Evolutionary conservation across 2,888 invertebrate species (phyloP), one percentile per base, ranked within the genome.

Genomic region (Macropis europaea): DNA sequence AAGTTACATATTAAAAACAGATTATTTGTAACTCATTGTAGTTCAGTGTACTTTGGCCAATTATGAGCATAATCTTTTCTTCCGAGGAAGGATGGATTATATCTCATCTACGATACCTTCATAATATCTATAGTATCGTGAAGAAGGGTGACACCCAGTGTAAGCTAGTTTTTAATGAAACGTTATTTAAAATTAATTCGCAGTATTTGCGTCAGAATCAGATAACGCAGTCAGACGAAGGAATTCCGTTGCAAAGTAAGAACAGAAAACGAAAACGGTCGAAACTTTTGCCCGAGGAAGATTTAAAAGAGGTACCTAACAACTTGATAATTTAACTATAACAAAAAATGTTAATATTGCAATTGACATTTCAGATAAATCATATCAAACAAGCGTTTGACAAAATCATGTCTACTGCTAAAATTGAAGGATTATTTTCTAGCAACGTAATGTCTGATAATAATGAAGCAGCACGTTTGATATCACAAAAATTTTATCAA

Each of bases 51-150:
- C 6, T 34, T 15, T n/a, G 11, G 26, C 28, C 2, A 74, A 59
- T 45, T 68, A 92, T 92, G 92, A 91, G 91, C 78, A 74, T 91
- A 40, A 77, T 91, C 60, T 87, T 85, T 56, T 71, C 79, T 24
- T 84, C 84, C 45, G 83, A 89, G 9, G 83, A 87, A 38, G 92
- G 92, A 22, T 91, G 90, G 89, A 88, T 92, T 38, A 86, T 93
- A 79, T 92, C 92, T 9, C 92, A 92, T 79, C 85, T 90, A 73
- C 76, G 89, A 32, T 91, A 90, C 81, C 85, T 92, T 6, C 86
- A 91, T 67, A 84, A 89, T 52, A 84, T 91, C 52, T 92, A 92
- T 74, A 82, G 85, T 67, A 81, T 83, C 38, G 89, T 91, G n/a
- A 71, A 82, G 56, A 75, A 85, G 34, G 73, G 82, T 2, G 59